Conservation (phyloP, 2,797 vertebrate genomes). For the Paramormyrops hopkinsi region DNA sequence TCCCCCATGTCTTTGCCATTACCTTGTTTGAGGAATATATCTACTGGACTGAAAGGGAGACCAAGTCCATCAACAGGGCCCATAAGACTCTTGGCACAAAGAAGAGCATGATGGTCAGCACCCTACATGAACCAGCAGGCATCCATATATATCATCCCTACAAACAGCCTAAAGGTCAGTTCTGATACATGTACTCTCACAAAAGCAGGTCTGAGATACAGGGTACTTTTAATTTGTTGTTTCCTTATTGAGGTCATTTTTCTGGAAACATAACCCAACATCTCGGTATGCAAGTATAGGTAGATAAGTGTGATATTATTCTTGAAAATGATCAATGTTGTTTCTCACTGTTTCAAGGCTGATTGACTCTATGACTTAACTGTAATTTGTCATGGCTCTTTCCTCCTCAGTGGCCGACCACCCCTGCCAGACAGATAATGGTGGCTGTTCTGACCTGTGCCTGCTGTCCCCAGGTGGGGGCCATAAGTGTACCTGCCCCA, state of each 20-base stretch:
- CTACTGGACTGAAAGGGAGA: constrained; percentile 99
- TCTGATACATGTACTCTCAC: neutral
- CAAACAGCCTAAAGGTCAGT: constrained; percentile 70
- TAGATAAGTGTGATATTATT: neutral
- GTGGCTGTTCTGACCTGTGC: constrained; percentile 80
- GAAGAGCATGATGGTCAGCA: constrained; percentile 88
- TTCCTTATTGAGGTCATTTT: neutral
- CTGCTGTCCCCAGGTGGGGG: constrained; percentile 70
- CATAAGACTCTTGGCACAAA: constrained; percentile 81
- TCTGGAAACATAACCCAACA: neutral
- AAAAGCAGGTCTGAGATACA: neutral
- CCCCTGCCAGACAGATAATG: constrained; percentile 74
- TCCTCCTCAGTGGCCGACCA: constrained; percentile 57
- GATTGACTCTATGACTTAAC: constrained; percentile 28
- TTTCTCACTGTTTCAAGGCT: neutral
- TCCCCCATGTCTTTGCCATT: constrained; percentile 96
- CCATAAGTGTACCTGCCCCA: constrained; percentile 72
- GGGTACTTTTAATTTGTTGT: neutral
- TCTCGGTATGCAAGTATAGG: neutral
- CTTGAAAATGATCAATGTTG: neutral
- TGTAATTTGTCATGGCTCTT: neutral
- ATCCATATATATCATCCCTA: constrained; percentile 78
- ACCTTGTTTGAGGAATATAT: constrained; percentile 96
- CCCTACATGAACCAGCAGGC: constrained; percentile 93
- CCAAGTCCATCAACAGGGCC: constrained; percentile 92